Conservation (phyloP, 2,113 vertebrate species). For the Burhinus oedicnemus region DNA sequence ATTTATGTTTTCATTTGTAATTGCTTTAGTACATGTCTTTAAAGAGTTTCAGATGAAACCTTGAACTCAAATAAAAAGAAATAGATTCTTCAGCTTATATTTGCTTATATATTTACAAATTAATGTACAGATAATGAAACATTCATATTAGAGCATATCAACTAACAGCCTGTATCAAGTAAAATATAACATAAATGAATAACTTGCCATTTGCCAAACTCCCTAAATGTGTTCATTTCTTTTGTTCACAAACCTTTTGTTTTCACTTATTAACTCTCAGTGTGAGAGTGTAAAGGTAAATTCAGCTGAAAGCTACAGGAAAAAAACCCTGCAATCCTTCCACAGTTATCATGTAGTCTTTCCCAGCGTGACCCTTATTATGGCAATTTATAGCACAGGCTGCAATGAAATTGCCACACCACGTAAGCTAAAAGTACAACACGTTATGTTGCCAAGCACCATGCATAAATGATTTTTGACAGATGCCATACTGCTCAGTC, state of each 20-base stretch:
- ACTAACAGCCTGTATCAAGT: neutral
- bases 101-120: neutral
- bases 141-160: neutral
- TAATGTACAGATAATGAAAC: neutral
- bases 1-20: neutral
- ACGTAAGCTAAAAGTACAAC: neutral
- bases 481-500: neutral
- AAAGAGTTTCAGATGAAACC: neutral
- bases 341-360: neutral
- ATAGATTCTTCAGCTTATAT: neutral
- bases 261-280: too few species aligned
- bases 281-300: neutral
- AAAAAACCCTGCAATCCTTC: neutral
- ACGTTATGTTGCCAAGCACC: neutral
- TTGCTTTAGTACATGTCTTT: neutral
- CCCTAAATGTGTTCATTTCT: conserved; percentile 22
- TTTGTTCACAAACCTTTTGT: too few species aligned
- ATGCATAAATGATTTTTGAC: neutral
- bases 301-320: neutral
- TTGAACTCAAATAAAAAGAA: neutral
- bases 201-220: neutral
- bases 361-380: neutral
- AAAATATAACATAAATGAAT: neutral
- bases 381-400: neutral
- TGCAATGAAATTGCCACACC: neutral